Percentiles rank a stretch among this genome's conserved stretches.
Evolutionary conservation across 2,888 invertebrate species (phyloP).

Genomic region (Ligdia adustata): DNA sequence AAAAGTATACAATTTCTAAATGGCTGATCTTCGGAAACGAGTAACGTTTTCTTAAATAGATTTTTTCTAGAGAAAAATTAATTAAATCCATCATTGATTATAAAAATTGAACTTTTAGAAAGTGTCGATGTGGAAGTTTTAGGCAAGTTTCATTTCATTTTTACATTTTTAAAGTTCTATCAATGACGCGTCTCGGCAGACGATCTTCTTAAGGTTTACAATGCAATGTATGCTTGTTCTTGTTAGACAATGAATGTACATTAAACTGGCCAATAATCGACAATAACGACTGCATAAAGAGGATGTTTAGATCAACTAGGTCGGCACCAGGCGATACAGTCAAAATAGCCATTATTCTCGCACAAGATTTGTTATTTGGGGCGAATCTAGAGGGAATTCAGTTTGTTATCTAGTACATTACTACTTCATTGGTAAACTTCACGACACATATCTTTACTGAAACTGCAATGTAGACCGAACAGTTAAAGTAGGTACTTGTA

Average conservation of each 20-base stretch:
- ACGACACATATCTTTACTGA: not conserved
- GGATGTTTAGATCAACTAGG: conserved; percentile 53
- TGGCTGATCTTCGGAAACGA: no score
- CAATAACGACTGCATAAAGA: conserved; percentile 41
- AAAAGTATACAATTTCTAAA: no score
- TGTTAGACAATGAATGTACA: conserved; percentile 19
- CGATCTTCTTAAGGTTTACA: no score
- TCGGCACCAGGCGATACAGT: conserved; percentile 55
- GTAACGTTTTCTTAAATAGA: no score
- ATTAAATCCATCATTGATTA: no score
- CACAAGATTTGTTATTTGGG: conserved; percentile 22
- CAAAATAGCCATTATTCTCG: conserved; percentile 56
- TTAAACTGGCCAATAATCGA: conserved; percentile 27
- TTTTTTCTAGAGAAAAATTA: no score
- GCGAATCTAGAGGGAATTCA: conserved; percentile 1
- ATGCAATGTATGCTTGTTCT: conserved; percentile 1
- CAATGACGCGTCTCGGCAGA: no score
- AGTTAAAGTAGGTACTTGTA: no score
- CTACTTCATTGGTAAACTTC: not conserved
- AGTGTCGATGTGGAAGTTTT: no score
- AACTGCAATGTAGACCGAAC: conserved; percentile 22
- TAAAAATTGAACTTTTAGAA: no score
- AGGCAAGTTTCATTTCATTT: no score
- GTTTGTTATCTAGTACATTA: conserved; percentile 25
- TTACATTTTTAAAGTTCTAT: no score